phyloP scores from a whole-genome alignment of 2,888 invertebrate genomes.

The Papilio elwesi region DNA sequence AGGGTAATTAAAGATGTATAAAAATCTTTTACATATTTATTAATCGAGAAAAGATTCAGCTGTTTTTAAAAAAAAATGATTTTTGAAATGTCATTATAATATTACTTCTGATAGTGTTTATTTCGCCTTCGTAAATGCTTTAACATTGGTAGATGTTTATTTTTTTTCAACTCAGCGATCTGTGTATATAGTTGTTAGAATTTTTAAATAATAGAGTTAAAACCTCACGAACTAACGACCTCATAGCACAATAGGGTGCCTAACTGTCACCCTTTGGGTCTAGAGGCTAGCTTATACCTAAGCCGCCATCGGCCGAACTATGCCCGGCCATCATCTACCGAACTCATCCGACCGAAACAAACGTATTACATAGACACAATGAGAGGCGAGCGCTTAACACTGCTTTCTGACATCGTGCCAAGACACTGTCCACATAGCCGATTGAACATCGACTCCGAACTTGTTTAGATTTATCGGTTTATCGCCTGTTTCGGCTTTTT shows the following conservation, averaged over 20 bases:
- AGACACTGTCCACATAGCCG: no score
- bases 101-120: conserved; percentile 63
- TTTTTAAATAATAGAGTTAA: conserved; percentile 75
- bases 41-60: conserved; percentile 15
- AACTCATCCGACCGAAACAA: no score
- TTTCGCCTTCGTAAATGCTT: conserved; percentile 82
- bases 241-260: background rate
- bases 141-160: conserved; percentile 75
- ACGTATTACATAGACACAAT: no score
- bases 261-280: background rate
- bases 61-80: conserved; percentile 11
- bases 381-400: no score
- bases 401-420: no score
- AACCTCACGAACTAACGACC: conserved; percentile 28
- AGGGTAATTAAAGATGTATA: conserved; percentile 49
- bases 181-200: conserved; percentile 80
- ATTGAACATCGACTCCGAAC: no score
- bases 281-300: no score
- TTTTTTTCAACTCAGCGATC: conserved; percentile 70
- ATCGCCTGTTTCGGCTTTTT: no score
- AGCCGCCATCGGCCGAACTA: no score
- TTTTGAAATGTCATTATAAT: conserved; percentile 6
- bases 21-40: conserved; percentile 19
- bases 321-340: no score
- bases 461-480: no score